A percentile compares a stretch with the other conserved stretches of the same genome.
These are phyloP conservation scores for Scortum barcoo DNA, from an alignment of 2,113 vertebrate species.

Conservation along the genomic window DNA sequence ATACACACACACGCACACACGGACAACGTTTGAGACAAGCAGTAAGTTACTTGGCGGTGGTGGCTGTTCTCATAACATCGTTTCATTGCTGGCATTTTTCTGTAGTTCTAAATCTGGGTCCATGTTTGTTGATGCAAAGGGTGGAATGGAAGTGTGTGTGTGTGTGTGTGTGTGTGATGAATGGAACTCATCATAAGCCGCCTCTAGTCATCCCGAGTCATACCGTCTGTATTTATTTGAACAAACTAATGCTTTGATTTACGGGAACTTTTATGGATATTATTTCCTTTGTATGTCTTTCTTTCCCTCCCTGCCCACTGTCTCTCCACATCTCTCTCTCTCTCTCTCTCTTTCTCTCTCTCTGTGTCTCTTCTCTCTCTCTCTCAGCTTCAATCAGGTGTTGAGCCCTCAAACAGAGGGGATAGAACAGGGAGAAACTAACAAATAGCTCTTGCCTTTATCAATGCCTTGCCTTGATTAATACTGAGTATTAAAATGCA, in stretches of 20 bases:
- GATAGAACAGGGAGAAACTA: not conserved
- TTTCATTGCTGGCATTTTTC: conserved; percentile 79
- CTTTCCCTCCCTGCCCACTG: not conserved
- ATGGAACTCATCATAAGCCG: conserved; percentile 38
- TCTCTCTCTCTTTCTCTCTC: conserved; percentile 2
- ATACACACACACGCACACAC: conserved; percentile 1
- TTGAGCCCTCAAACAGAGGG: not conserved
- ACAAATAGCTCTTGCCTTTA: not conserved
- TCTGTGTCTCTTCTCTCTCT: not conserved
- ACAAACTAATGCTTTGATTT: conserved; percentile 57
- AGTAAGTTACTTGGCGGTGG: conserved; percentile 45
- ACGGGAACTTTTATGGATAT: conserved; percentile 47
- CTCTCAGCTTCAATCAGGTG: conserved; percentile 15
- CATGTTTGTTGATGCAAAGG: conserved; percentile 77
- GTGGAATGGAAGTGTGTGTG: conserved; percentile 62
- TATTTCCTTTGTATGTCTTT: conserved; percentile 37
- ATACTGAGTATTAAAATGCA: not conserved
- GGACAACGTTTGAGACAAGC: conserved; percentile 23
- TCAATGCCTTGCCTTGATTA: too few relatives aligned
- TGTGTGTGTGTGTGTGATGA: conserved; percentile 41
- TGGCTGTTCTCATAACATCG: conserved; percentile 74
- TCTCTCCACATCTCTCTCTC: conserved; percentile 18
- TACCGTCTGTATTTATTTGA: conserved; percentile 63
- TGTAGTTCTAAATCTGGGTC: conserved; percentile 75
- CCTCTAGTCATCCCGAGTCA: conserved; percentile 52